These are phyloP conservation scores for Typhlichthys eigenmanni DNA, from an alignment of 2,797 vertebrate species.

Conservation along the genomic window DNA sequence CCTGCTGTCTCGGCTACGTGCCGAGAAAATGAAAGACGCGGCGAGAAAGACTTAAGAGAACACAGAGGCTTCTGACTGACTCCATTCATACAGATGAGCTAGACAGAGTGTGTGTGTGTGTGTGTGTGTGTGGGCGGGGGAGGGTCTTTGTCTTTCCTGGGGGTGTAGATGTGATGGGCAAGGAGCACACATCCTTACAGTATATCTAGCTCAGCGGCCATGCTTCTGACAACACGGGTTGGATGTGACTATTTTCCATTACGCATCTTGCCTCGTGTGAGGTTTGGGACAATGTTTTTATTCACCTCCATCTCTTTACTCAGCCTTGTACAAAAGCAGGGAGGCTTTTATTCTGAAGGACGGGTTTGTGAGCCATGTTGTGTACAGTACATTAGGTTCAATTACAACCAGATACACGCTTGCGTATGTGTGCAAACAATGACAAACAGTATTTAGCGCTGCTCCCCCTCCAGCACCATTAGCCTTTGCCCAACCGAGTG, in stretches of 20 bases:
- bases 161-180: not conserved
- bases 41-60: not conserved
- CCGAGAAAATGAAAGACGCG: not conserved
- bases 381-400: no score
- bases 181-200: not conserved
- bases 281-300: not conserved
- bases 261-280: no score
- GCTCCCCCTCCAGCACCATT: conserved; percentile 10
- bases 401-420: conserved; percentile 11
- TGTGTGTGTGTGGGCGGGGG: no score
- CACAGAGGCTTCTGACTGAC: not conserved
- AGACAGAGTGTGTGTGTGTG: not conserved
- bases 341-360: not conserved
- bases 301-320: conserved; percentile 22
- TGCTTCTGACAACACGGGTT: not conserved
- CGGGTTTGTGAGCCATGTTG: not conserved
- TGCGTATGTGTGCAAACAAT: conserved; percentile 2
- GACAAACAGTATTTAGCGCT: conserved; percentile 15
- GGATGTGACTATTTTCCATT: no score
- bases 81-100: conserved; percentile 2
- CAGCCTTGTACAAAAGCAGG: not conserved
- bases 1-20: conserved; percentile 13
- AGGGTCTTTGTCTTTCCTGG: no score
- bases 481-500: conserved; percentile 46
- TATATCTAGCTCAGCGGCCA: not conserved